Evolutionary conservation across 2,888 invertebrate species (phyloP).

Genomic region (Agrotis clavis): DNA sequence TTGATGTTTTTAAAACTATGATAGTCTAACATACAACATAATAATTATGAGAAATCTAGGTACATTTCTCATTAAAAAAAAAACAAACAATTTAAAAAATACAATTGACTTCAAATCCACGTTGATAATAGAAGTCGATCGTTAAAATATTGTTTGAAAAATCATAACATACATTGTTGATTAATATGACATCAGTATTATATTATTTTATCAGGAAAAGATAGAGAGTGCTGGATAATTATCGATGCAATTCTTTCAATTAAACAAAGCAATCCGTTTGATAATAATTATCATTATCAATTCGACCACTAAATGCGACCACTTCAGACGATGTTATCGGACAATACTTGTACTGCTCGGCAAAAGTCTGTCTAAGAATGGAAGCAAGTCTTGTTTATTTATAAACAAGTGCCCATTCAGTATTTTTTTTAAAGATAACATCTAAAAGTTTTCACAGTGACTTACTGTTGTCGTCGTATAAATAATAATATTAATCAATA

Average conservation of each 20-base stretch:
- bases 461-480: no score
- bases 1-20: no score
- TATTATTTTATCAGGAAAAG: not conserved
- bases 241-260: not conserved
- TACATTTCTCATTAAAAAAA: no score
- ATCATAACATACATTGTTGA: not conserved
- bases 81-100: not conserved
- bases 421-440: not conserved
- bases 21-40: no score
- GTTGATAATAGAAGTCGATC: not conserved
- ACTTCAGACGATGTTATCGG: constrained; percentile 13
- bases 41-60: no score
- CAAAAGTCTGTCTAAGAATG: constrained; percentile 5
- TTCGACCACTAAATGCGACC: not conserved
- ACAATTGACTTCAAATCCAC: not conserved
- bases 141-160: not conserved
- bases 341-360: not conserved
- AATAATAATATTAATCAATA: no score
- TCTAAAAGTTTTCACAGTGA: not conserved
- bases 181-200: not conserved
- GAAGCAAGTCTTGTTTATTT: constrained; percentile 17
- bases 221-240: constrained; percentile 3
- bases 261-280: not conserved
- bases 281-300: not conserved
- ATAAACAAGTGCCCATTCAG: constrained; percentile 22